Percentiles rank a stretch among this genome's conserved stretches.
phyloP scores from a whole-genome alignment of 2,113 vertebrate genomes.

The Mixornis gularis region DNA sequence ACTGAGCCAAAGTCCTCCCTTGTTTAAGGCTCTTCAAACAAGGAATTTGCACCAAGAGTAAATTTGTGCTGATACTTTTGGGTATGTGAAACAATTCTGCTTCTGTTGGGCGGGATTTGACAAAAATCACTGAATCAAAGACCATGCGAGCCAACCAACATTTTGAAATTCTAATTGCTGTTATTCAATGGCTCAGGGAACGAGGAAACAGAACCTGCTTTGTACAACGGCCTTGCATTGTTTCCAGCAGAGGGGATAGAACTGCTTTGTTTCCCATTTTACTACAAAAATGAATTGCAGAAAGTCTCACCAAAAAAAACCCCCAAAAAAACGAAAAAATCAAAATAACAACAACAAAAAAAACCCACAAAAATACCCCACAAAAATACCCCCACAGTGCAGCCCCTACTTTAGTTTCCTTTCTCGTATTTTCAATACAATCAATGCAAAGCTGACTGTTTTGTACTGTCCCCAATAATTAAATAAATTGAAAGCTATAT shows the following conservation, averaged over 20 bases:
- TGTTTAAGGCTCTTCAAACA: neutral
- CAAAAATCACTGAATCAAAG: neutral
- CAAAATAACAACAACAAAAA: neutral
- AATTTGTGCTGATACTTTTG: neutral
- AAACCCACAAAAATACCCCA: neutral
- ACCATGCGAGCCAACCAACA: neutral
- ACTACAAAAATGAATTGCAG: neutral
- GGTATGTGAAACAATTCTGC: neutral
- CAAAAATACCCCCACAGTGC: neutral
- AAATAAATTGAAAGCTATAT: neutral
- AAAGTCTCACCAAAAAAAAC: neutral
- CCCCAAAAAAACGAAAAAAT: too few species aligned
- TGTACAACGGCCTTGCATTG: accelerated
- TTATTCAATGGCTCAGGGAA: neutral
- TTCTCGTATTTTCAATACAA: neutral
- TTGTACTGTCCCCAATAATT: neutral
- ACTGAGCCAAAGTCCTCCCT: neutral
- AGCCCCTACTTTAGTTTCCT: neutral
- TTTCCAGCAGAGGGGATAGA: neutral
- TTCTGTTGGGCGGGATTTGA: neutral
- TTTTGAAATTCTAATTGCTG: neutral
- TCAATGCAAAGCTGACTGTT: neutral
- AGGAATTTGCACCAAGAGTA: neutral
- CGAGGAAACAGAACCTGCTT: neutral
- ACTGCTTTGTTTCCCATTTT: neutral